A percentile compares a stretch with the other conserved stretches of the same genome.
Conservation (phyloP, 1,140 invertebrate genomes). For the Drosophila kikkawai region DNA sequence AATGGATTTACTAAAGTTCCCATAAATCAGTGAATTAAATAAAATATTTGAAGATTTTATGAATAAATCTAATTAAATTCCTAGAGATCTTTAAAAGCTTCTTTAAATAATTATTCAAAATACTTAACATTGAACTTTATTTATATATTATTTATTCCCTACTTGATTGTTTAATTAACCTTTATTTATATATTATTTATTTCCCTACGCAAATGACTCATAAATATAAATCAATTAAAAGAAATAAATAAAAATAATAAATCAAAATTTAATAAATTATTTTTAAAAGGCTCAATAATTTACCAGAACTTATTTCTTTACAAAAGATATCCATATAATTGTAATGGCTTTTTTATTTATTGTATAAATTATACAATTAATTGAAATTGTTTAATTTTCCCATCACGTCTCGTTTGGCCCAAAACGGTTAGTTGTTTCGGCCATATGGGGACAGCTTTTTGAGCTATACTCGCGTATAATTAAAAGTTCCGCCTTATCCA, state of each 20-base stretch:
- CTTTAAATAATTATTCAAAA: not conserved
- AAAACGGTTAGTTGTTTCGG: constrained; percentile 13
- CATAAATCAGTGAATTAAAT: too few species aligned
- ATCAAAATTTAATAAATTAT: not conserved
- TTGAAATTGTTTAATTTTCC: constrained; percentile 5
- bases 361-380: constrained; percentile 23
- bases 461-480: constrained; percentile 8
- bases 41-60: too few species aligned
- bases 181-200: too few species aligned
- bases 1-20: too few species aligned
- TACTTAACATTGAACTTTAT: not conserved
- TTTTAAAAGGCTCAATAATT: not conserved
- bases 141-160: not conserved
- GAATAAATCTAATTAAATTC: too few species aligned
- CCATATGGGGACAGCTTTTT: constrained; percentile 14
- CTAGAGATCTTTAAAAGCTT: not conserved
- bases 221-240: not conserved
- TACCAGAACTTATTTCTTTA: not conserved
- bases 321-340: constrained; percentile 15
- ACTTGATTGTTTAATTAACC: too few species aligned
- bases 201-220: too few species aligned
- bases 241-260: not conserved
- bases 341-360: constrained; percentile 17
- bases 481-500: constrained; percentile 47
- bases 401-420: constrained; percentile 29